A percentile compares a stretch with the other conserved stretches of the same genome.
These are phyloP conservation scores for Stomatorhinus ivindoensis DNA, from an alignment of 2,113 vertebrate species.

Conservation along the genomic window DNA sequence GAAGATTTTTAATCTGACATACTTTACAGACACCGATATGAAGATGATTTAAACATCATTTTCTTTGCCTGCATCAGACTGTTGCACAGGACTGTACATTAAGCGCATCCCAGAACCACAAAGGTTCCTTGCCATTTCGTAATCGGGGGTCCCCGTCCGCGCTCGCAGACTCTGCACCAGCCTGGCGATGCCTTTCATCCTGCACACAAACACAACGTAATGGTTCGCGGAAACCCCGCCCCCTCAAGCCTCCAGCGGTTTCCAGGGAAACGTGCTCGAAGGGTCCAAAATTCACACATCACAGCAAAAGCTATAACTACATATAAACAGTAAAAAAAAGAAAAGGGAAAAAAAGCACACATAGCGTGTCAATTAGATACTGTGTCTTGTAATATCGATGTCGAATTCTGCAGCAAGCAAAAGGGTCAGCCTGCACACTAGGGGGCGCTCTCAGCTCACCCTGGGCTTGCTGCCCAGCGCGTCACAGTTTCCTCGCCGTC, in stretches of 20 bases:
- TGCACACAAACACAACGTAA: conserved; percentile 45
- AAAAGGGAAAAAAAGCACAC: too few relatives aligned
- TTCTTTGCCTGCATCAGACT: neutral
- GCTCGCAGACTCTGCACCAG: conserved; percentile 81
- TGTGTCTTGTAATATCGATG: neutral
- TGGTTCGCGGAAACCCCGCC: neutral
- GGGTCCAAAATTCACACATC: neutral
- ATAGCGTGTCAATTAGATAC: neutral
- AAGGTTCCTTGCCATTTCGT: conserved; percentile 75
- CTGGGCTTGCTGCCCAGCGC: conserved; percentile 71
- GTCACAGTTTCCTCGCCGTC: conserved; percentile 72
- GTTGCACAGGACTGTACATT: neutral
- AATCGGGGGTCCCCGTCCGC: conserved; percentile 73
- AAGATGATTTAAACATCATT: neutral
- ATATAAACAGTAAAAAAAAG: neutral
- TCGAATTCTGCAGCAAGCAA: neutral
- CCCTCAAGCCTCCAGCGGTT: neutral
- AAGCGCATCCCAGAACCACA: neutral
- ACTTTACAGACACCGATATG: neutral
- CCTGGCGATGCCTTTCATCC: conserved; percentile 69
- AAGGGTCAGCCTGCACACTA: neutral
- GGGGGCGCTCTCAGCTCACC: conserved; percentile 44
- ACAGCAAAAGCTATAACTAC: neutral
- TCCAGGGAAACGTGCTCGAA: neutral
- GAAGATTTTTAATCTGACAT: neutral